These are phyloP conservation scores for Mythimna vitellina DNA, from an alignment of 2,888 invertebrate species.

Conservation along the genomic window DNA sequence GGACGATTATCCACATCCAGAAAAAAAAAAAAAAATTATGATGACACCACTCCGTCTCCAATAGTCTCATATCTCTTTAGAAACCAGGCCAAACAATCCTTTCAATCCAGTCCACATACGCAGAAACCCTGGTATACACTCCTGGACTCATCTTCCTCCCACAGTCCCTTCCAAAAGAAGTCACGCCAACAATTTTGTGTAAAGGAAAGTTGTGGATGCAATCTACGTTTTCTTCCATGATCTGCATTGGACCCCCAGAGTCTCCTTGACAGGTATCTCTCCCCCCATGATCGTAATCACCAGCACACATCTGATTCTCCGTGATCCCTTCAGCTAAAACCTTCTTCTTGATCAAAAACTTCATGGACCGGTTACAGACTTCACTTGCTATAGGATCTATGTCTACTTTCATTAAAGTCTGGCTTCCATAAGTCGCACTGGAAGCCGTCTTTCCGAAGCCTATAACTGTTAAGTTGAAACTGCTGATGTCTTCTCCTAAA, in stretches of 20 bases:
- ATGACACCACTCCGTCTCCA: background rate
- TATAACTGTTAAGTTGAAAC: slow-evolving; percentile 88
- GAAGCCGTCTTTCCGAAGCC: slow-evolving; percentile 92
- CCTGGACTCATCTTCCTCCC: slow-evolving; percentile 88
- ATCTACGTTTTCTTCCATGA: slow-evolving; percentile 81
- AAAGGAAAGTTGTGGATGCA: slow-evolving; percentile 82
- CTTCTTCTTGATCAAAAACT: slow-evolving; percentile 80
- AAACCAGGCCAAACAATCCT: slow-evolving; percentile 83
- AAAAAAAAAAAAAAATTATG: too few relatives aligned
- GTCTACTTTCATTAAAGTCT: slow-evolving; percentile 88
- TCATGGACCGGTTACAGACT: slow-evolving; percentile 83
- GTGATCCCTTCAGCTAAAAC: slow-evolving; percentile 79
- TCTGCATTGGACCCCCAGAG: slow-evolving; percentile 87
- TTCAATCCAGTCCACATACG: slow-evolving; percentile 88
- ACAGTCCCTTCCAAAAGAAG: slow-evolving; percentile 89
- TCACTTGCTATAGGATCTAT: slow-evolving; percentile 78
- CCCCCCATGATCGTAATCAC: slow-evolving; percentile 85
- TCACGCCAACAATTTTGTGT: slow-evolving; percentile 86
- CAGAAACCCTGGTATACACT: slow-evolving; percentile 87
- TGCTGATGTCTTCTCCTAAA: slow-evolving; percentile 67
- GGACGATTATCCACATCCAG: too few relatives aligned
- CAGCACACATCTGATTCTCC: slow-evolving; percentile 84
- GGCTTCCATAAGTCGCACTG: slow-evolving; percentile 81
- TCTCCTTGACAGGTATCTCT: slow-evolving; percentile 88
- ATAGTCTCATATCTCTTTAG: background rate